Conservation (phyloP, 2,888 invertebrate species). For the Hoplodrina ambigua region DNA sequence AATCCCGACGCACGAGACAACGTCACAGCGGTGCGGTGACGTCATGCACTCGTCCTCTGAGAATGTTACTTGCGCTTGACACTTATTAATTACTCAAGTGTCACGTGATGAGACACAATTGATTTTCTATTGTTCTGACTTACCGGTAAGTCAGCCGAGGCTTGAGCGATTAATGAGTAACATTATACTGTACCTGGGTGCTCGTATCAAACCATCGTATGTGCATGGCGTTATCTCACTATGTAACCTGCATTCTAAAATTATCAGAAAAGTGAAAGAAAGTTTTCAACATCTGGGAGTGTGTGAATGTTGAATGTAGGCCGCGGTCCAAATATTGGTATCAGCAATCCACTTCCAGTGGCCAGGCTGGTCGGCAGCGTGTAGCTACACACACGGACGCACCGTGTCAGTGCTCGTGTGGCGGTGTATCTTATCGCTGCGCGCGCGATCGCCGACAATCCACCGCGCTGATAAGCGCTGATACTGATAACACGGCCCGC, state of each 20-base stretch:
- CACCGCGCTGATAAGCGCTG: slow-evolving; percentile 57
- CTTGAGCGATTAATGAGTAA: slow-evolving; percentile 23
- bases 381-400: not conserved
- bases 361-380: slow-evolving; percentile 8
- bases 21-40: slow-evolving; percentile 14
- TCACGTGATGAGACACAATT: too few relatives aligned
- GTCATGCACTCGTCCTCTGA: slow-evolving; percentile 13
- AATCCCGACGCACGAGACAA: slow-evolving; percentile 22
- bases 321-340: slow-evolving; percentile 37
- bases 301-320: slow-evolving; percentile 23
- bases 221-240: not conserved
- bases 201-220: not conserved
- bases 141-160: too few relatives aligned
- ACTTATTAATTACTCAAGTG: too few relatives aligned
- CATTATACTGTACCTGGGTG: not conserved
- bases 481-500: slow-evolving; percentile 69
- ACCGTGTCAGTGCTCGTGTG: not conserved
- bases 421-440: slow-evolving; percentile 64
- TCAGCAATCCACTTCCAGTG: slow-evolving; percentile 41
- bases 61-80: slow-evolving; percentile 19
- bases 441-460: slow-evolving; percentile 54
- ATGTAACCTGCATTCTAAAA: not conserved
- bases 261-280: slow-evolving; percentile 21
- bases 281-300: not conserved
- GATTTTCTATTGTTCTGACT: too few relatives aligned